Conservation (phyloP, 2,113 vertebrate species). For the Malurus cyaneus region DNA sequence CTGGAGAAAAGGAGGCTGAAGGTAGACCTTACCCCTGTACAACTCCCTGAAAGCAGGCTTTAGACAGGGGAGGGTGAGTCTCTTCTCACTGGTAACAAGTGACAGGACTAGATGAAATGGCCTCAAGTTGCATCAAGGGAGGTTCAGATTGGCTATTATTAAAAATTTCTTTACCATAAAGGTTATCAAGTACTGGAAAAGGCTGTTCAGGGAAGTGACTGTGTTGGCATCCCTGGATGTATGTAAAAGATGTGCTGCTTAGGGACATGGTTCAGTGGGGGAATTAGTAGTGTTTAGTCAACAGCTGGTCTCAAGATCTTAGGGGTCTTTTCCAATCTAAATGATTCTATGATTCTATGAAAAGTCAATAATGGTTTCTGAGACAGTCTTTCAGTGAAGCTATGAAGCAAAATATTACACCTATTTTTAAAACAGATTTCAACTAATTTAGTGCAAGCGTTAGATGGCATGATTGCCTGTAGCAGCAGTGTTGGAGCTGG, state of each 20-base stretch:
- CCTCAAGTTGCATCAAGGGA: neutral
- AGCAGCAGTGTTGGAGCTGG: neutral
- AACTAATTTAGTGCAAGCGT: neutral
- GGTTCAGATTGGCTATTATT: neutral
- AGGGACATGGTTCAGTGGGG: neutral
- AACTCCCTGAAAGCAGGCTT: neutral
- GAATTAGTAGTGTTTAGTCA: neutral
- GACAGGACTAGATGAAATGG: neutral
- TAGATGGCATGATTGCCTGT: neutral
- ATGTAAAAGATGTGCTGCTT: neutral
- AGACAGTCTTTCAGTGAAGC: neutral
- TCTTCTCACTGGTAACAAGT: neutral
- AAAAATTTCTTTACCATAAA: neutral
- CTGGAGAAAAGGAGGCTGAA: neutral
- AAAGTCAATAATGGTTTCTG: neutral
- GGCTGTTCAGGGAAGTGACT: neutral
- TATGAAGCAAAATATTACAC: neutral
- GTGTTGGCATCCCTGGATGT: neutral
- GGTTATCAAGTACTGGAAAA: neutral
- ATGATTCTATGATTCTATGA: neutral
- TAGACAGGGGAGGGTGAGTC: neutral
- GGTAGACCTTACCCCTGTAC: neutral
- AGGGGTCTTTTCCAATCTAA: neutral
- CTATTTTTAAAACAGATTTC: neutral
- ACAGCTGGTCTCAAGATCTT: neutral